Percentiles rank a stretch among this genome's conserved stretches.
Evolutionary conservation across 2,888 invertebrate species (phyloP).

Genomic region (Amphipoea oculea): DNA sequence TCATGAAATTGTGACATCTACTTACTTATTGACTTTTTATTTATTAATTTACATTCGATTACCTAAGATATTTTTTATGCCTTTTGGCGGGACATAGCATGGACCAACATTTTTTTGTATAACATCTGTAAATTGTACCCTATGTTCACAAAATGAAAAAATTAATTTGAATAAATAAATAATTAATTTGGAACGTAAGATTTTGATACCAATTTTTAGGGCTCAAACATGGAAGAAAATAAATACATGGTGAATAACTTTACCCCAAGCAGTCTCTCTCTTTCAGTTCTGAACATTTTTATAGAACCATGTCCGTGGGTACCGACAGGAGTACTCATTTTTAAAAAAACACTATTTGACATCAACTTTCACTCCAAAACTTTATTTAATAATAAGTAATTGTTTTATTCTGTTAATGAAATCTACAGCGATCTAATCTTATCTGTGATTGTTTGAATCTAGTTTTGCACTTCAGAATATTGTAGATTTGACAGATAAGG

Average conservation of each 20-base stretch:
- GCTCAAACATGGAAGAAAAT: not conserved
- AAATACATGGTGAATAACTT: constrained; percentile 16
- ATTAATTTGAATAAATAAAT: too few species aligned
- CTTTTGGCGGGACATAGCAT: too few species aligned
- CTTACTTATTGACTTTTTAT: too few species aligned
- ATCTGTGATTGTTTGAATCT: constrained; percentile 27
- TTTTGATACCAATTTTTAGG: too few species aligned
- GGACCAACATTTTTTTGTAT: too few species aligned
- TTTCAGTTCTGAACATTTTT: constrained; percentile 53
- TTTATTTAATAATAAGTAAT: constrained; percentile 40
- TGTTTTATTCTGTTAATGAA: constrained; percentile 23
- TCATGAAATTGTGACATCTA: too few species aligned
- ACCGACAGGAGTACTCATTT: constrained; percentile 28
- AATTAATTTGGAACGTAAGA: too few species aligned
- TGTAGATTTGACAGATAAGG: constrained; percentile 33
- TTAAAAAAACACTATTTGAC: not conserved
- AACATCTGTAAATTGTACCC: too few species aligned
- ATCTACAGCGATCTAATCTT: constrained; percentile 46
- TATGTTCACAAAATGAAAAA: too few species aligned
- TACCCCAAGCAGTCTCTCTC: constrained; percentile 61
- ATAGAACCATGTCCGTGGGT: constrained; percentile 25
- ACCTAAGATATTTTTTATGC: too few species aligned
- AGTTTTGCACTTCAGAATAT: constrained; percentile 39
- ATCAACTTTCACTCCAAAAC: constrained; percentile 10
- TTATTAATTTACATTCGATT: too few species aligned